A percentile compares a stretch with the other conserved stretches of the same genome.
Conservation (phyloP, 2,888 invertebrate genomes). For the Megalurothrips usitatus region DNA sequence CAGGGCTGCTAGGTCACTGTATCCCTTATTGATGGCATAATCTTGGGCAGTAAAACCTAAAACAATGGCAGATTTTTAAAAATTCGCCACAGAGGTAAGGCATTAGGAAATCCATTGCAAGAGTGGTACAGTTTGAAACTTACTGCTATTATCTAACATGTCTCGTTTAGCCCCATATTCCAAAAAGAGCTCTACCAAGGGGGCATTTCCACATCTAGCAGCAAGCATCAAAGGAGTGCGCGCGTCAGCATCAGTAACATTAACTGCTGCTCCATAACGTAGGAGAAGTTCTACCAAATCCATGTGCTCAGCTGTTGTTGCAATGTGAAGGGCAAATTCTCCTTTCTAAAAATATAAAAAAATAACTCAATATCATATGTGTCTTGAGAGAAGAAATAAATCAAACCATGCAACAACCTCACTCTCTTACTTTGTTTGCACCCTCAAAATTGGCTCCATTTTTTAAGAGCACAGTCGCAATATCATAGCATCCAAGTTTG, state of each 20-base stretch:
- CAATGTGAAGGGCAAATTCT: conserved; percentile 43
- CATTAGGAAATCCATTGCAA: background rate
- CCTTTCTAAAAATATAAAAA: conserved; percentile 39
- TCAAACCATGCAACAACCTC: background rate
- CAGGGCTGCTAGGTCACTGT: conserved; percentile 27
- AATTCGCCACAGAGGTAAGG: background rate
- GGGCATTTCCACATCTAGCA: conserved; percentile 41
- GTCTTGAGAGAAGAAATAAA: background rate
- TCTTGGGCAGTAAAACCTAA: conserved; percentile 43
- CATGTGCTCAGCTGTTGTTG: conserved; percentile 41
- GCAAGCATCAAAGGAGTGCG: conserved; percentile 43
- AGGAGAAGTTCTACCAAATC: conserved; percentile 42
- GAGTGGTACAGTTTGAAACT: background rate
- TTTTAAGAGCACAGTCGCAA: conserved; percentile 42
- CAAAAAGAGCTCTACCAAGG: conserved; percentile 41
- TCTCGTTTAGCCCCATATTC: conserved; percentile 42
- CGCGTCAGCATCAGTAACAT: conserved; percentile 41
- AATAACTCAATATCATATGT: background rate
- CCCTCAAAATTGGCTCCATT: conserved; percentile 42
- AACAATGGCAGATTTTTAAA: background rate
- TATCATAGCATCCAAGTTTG: conserved; percentile 41
- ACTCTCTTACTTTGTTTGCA: conserved; percentile 41
- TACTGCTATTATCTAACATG: conserved; percentile 42
- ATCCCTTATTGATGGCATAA: conserved; percentile 39
- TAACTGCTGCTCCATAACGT: conserved; percentile 41